Base-by-base conservation (phyloP, 2,797 vertebrate species). In the Sebastes kiyomatsui region DNA sequence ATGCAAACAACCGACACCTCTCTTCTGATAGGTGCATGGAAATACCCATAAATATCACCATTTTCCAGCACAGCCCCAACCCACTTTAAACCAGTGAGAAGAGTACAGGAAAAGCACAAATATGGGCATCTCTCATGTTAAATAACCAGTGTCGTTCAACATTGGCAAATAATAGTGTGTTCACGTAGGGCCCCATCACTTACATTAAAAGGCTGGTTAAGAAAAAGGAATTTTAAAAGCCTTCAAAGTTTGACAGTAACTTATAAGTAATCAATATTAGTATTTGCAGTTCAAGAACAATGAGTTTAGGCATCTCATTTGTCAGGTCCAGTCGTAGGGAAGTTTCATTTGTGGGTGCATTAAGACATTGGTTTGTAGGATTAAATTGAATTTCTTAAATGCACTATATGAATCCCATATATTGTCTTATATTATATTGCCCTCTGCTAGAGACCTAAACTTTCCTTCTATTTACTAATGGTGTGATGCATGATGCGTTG, bases 391-490 rank as follows among this genome's bases (percentile, higher is more conserved):
- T 67, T 18, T 69, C 52, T 28, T 68, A 56, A 71, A 71, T 65
- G 73, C n/a, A 54, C 13, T 16, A 3, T 67, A 65, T 49, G 3
- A 66, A 61, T 55, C 4, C 10, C 20, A 30, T 58, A 32, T 20
- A 58, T 60, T 27, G 4, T 32, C 9, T 22, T 27, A 42, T 18
- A 27, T 32, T 68, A 27, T 46, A 14, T 28, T 46, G 23, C 4
- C 5, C 32, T 23, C 5, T 1, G 1, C 49, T 22, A 10, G 6
- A 54, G 20, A 33, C 22, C 20, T 59, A 18, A 27, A 72, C 14
- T 52, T 6, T 10, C 33, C 66, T 32, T 76, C 38, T 80, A 54
- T 82, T 82, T 61, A 35, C 78, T 77, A 77, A 87, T 89, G 42
- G 32, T 22, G 8, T 85, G 56, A 84, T 82, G 12, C 28, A 85